Percentiles rank a stretch among this genome's conserved stretches.
phyloP scores from a whole-genome alignment of 2,113 vertebrate species.

The Gnathonemus longibarbis region DNA sequence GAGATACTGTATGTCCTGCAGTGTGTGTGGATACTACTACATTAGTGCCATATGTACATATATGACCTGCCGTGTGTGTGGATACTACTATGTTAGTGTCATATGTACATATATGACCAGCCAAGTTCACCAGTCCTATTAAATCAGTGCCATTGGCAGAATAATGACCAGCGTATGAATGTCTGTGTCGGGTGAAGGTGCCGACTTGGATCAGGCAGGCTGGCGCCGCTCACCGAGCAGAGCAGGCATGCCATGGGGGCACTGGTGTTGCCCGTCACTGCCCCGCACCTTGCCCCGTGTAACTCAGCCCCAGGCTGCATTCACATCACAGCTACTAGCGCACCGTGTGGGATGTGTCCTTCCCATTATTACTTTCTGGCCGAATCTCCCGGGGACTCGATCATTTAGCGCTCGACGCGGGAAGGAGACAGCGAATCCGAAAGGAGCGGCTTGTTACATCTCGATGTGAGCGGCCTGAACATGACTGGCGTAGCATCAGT shows the following conservation, averaged over 20 bases:
- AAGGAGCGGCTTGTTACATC: not conserved
- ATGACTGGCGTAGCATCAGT: not conserved
- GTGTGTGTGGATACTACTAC: too few relatives aligned
- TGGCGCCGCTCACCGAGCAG: not conserved
- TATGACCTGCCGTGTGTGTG: too few relatives aligned
- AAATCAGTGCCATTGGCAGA: not conserved
- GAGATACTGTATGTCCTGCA: too few relatives aligned
- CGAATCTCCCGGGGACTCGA: slow-evolving; percentile 43
- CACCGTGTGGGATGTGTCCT: slow-evolving; percentile 44
- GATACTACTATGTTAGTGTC: too few relatives aligned
- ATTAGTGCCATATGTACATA: too few relatives aligned
- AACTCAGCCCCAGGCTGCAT: slow-evolving; percentile 41
- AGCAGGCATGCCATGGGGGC: slow-evolving; percentile 20
- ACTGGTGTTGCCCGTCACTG: slow-evolving; percentile 46
- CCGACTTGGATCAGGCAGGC: not conserved
- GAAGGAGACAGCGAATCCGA: slow-evolving; percentile 35
- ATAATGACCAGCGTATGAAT: not conserved
- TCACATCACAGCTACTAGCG: slow-evolving; percentile 43
- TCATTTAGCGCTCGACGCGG: slow-evolving; percentile 40
- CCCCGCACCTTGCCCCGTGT: slow-evolving; percentile 38
- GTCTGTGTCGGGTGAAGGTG: not conserved
- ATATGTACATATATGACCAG: not conserved
- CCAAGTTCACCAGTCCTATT: not conserved
- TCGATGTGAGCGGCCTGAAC: not conserved
- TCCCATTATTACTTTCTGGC: slow-evolving; percentile 38